Evolutionary conservation across 2,888 invertebrate species (phyloP), one percentile per base, ranked within the genome.

Genomic region (Lasioglossum calceatum): DNA sequence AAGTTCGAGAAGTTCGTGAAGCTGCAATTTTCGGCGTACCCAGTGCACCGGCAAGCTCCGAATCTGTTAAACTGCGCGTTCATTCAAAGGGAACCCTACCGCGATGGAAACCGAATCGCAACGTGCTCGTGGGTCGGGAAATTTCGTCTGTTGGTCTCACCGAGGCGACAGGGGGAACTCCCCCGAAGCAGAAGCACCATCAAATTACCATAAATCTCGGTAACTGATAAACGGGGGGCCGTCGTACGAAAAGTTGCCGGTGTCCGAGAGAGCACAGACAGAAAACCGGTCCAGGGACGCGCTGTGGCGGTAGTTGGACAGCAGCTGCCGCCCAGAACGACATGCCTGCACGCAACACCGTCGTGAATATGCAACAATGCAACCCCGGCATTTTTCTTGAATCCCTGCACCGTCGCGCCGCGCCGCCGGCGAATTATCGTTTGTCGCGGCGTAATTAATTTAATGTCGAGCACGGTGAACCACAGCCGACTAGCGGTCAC

Each of bases 211-310:
- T 80, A 81, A 77, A 86, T 82, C 87, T 79, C 61, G 77, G 79
- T 71, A 77, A 70, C 58, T 50, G 82, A 79, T 87, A 86, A 82
- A 87, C 73, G 42, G 23, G 19, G 39, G 79, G 50, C 42, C n/a
- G 64, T 73, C 71, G 70, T 71, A 70, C 64, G 74, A 77, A 75
- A 54, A 77, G 61, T 72, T 72, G 27, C 58, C 50, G 39, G 70
- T 72, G 75, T 70, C 42, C 14, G 58, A 73, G 54, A 54, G 54
- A 54, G 10, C n/a, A 27, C 70, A 32, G 42, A 39, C 47, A 71
- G 82, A 82, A 70, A 89, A 89, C 89, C 89, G 88, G 89, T 89
- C 90, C 90, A 81, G 75, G 79, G 81, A 84, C 73, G 81, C 77
- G 78, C 42, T 3, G 23, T 73, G 88, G 78, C 86, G 77, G 82